phyloP scores from a whole-genome alignment of 2,888 invertebrate species.

The Rosalia funebris region DNA sequence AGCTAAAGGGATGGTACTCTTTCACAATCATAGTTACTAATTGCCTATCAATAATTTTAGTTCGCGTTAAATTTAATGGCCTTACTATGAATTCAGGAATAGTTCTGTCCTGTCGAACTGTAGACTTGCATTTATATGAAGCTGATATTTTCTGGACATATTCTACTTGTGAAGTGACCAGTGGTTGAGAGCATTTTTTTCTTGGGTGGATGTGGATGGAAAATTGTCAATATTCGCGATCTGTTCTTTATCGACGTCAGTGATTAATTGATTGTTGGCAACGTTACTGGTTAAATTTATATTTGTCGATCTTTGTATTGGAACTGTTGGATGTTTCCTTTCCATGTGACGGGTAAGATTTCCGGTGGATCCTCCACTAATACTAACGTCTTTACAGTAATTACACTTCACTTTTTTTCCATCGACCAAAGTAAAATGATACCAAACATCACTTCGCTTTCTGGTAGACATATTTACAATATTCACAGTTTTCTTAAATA shows the following conservation, averaged over 20 bases:
- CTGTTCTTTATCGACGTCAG: background rate
- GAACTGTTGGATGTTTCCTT: background rate
- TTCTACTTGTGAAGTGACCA: background rate
- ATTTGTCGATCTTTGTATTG: background rate
- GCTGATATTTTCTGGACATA: background rate
- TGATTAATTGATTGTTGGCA: background rate
- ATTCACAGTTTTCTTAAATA: background rate
- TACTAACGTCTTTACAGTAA: constrained; percentile 3
- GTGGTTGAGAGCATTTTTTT: background rate
- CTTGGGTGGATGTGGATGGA: background rate
- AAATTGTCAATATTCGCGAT: background rate
- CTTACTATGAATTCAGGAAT: constrained; percentile 11
- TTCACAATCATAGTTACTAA: constrained; percentile 4
- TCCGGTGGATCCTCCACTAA: constrained; percentile 1
- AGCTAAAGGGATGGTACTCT: constrained; percentile 5
- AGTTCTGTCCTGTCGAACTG: constrained; percentile 1
- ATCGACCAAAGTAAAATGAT: background rate
- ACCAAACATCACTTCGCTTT: constrained; percentile 2
- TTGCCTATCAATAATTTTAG: constrained; percentile 11
- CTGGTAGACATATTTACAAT: constrained; percentile 1
- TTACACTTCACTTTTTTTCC: background rate
- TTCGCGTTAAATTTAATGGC: constrained; percentile 1
- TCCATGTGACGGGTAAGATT: constrained; percentile 1
- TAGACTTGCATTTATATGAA: background rate
- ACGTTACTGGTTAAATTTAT: background rate